Percentiles rank a stretch among this genome's conserved stretches.
phyloP scores from a whole-genome alignment of 1,140 invertebrate species.

The Bilobella aurantiaca region DNA sequence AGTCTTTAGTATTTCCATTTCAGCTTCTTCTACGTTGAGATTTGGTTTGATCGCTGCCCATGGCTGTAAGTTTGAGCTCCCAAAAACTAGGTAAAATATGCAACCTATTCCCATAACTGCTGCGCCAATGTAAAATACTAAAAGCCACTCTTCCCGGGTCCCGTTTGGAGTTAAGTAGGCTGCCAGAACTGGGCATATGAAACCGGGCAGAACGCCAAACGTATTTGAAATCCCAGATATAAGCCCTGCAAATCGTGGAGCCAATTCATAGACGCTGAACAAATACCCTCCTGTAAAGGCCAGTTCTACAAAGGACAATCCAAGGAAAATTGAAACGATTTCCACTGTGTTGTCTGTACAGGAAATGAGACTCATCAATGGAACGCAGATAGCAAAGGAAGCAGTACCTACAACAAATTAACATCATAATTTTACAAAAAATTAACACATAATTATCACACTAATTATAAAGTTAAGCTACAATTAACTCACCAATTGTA shows the following conservation, averaged over 20 bases:
- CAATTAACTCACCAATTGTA: conserved; percentile 32
- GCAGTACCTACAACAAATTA: conserved; percentile 19
- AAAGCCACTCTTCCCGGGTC: conserved; percentile 37
- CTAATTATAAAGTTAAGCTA: neutral
- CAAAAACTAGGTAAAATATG: conserved; percentile 40
- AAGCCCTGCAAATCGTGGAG: conserved; percentile 37
- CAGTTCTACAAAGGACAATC: conserved; percentile 32
- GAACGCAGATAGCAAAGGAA: neutral
- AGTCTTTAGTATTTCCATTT: neutral
- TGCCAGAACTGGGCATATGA: conserved; percentile 35
- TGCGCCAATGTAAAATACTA: conserved; percentile 37
- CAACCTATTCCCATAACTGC: conserved; percentile 38
- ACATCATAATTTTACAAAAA: conserved; percentile 13
- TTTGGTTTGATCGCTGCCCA: neutral
- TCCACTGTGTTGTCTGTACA: conserved; percentile 27
- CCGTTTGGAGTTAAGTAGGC: conserved; percentile 35
- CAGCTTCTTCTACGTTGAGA: neutral
- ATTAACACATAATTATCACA: neutral
- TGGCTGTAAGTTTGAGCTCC: conserved; percentile 11
- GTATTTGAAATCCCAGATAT: conserved; percentile 40
- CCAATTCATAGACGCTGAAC: conserved; percentile 36
- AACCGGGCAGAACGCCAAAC: conserved; percentile 38
- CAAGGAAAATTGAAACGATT: conserved; percentile 26
- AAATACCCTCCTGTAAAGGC: conserved; percentile 37
- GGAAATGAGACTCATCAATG: conserved; percentile 13